Evolutionary conservation across 2,888 invertebrate genomes (phyloP).

Genomic region (Troilus luridus): DNA sequence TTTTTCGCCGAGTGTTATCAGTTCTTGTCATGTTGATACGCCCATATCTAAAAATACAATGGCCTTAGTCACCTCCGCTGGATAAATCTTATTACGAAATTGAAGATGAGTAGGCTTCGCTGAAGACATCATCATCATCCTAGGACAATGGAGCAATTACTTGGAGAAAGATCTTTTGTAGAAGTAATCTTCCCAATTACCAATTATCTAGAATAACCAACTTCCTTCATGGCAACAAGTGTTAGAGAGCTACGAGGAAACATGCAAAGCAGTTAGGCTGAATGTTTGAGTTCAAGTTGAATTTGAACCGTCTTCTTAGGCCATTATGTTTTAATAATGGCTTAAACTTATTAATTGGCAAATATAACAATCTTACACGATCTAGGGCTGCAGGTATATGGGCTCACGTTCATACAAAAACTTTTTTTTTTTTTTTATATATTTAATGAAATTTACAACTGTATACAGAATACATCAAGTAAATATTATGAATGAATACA

Average conservation of each 20-base stretch:
- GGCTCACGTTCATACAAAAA: too few relatives aligned
- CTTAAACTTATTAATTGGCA: too few relatives aligned
- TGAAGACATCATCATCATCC: slow-evolving; percentile 35
- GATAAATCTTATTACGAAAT: slow-evolving; percentile 41
- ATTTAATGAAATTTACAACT: too few relatives aligned
- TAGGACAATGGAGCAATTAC: slow-evolving; percentile 39
- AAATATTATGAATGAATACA: too few relatives aligned
- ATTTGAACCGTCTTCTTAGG: neutral
- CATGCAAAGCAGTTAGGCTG: neutral
- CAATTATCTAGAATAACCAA: neutral
- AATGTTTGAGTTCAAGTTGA: neutral
- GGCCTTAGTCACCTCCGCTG: neutral
- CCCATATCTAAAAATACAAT: neutral
- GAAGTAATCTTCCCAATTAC: slow-evolving; percentile 43
- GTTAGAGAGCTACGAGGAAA: neutral
- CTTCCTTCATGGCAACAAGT: neutral
- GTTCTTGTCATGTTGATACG: neutral
- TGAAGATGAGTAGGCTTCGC: slow-evolving; percentile 29
- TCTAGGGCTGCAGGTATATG: too few relatives aligned
- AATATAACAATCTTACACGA: too few relatives aligned
- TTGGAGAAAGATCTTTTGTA: neutral
- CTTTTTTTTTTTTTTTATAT: too few relatives aligned
- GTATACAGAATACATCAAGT: too few relatives aligned
- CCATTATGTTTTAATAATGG: too few relatives aligned
- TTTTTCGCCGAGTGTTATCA: neutral